Evolutionary conservation across 2,113 vertebrate species (phyloP).

Genomic region (Protobothrops flavoviridis): DNA sequence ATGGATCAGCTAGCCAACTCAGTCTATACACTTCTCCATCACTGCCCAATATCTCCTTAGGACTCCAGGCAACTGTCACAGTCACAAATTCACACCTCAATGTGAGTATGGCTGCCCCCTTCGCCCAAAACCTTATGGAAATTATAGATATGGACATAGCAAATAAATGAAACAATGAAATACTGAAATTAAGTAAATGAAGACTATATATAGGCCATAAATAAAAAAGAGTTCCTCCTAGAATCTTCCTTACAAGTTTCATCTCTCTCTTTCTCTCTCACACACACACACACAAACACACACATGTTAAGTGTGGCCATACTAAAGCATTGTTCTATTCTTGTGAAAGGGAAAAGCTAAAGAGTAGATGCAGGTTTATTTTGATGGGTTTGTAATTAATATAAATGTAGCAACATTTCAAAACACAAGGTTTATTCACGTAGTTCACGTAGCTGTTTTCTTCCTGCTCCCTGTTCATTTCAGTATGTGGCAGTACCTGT

Average conservation of each 20-base stretch:
- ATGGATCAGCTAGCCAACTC: slow-evolving; percentile 84
- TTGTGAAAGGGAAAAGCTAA: background rate
- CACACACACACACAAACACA: background rate
- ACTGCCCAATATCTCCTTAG: slow-evolving; percentile 94
- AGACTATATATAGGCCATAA: background rate
- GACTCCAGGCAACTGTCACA: slow-evolving; percentile 83
- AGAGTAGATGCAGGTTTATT: background rate
- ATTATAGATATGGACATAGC: background rate
- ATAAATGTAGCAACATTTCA: background rate
- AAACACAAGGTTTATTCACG: background rate
- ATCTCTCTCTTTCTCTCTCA: background rate
- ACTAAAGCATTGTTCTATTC: background rate
- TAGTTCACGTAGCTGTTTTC: background rate
- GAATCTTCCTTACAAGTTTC: background rate
- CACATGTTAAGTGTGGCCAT: background rate
- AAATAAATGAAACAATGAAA: background rate
- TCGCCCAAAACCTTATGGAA: background rate
- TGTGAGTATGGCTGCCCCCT: slow-evolving; percentile 64
- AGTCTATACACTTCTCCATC: slow-evolving; percentile 95
- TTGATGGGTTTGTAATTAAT: background rate
- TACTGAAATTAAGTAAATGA: background rate
- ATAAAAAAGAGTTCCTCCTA: background rate
- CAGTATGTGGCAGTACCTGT: background rate
- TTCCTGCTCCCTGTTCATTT: background rate
- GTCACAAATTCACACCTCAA: slow-evolving; percentile 87